Evolutionary conservation across 2,888 invertebrate species (phyloP).

Genomic region (Polymixis flavicincta): DNA sequence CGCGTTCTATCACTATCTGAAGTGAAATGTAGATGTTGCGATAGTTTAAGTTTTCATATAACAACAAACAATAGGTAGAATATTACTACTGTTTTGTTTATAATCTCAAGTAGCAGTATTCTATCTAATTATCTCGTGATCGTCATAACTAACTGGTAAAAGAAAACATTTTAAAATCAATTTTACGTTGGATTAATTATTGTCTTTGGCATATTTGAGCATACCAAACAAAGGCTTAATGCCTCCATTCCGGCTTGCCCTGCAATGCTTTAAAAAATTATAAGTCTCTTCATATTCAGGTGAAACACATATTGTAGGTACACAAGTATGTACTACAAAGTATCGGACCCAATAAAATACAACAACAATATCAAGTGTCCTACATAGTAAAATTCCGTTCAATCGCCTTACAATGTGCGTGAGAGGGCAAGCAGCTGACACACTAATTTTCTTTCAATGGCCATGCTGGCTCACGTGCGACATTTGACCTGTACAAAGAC

Average conservation of each 20-base stretch:
- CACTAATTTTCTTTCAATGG: slow-evolving; percentile 28
- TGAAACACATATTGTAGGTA: too few relatives aligned
- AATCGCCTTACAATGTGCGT: slow-evolving; percentile 25
- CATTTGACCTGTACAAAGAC: slow-evolving; percentile 6
- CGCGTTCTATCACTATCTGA: neutral
- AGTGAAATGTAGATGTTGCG: neutral
- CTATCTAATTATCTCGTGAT: neutral
- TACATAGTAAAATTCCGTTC: slow-evolving; percentile 16
- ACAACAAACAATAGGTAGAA: neutral
- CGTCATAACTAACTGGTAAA: too few relatives aligned
- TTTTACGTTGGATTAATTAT: neutral
- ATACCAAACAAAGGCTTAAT: neutral
- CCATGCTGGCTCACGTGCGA: slow-evolving; percentile 3
- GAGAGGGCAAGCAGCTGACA: slow-evolving; percentile 48
- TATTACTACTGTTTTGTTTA: neutral
- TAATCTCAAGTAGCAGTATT: neutral
- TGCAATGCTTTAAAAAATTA: neutral
- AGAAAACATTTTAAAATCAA: neutral
- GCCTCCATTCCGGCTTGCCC: neutral
- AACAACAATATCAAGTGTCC: slow-evolving; percentile 19
- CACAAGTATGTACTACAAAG: neutral
- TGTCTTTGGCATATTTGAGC: neutral
- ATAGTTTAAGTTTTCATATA: neutral
- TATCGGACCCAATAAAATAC: slow-evolving; percentile 14
- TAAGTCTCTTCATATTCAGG: neutral